Evolutionary conservation across 1,140 invertebrate species (phyloP).

Genomic region (Polyergus mexicanus): DNA sequence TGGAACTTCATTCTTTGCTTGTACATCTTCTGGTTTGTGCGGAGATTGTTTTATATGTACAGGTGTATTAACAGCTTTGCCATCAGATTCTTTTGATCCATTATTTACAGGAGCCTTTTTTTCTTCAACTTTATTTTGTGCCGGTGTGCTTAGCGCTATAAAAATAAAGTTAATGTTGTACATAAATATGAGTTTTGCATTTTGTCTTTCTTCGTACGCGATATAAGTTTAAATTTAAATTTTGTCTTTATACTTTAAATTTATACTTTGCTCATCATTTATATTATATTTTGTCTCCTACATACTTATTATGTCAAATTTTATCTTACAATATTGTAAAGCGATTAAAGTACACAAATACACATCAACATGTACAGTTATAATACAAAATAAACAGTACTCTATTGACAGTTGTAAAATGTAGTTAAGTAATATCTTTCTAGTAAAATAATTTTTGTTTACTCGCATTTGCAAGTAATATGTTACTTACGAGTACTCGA

Average conservation of each 20-base stretch:
- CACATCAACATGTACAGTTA: not conserved
- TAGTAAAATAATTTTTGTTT: not conserved
- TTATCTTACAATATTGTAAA: not conserved
- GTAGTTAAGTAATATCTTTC: not conserved
- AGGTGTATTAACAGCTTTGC: constrained; percentile 55
- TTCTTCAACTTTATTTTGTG: constrained; percentile 81
- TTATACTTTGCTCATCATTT: not conserved
- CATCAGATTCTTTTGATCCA: constrained; percentile 78
- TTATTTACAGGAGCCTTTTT: constrained; percentile 79
- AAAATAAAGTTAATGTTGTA: constrained; percentile 26
- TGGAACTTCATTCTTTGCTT: constrained; percentile 63
- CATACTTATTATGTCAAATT: not conserved
- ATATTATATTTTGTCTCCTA: not conserved
- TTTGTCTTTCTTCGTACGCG: not conserved
- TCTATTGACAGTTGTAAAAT: not conserved
- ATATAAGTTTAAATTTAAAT: not conserved
- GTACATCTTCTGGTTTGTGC: constrained; percentile 69
- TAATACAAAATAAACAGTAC: not conserved
- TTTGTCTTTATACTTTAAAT: not conserved
- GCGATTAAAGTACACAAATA: not conserved
- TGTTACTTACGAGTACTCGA: constrained; percentile 58
- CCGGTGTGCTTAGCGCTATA: constrained; percentile 67
- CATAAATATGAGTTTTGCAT: not conserved
- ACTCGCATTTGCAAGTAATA: not conserved
- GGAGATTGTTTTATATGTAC: constrained; percentile 70